Evolutionary conservation across 2,113 vertebrate species (phyloP).

Genomic region (Triplophysa rosa): DNA sequence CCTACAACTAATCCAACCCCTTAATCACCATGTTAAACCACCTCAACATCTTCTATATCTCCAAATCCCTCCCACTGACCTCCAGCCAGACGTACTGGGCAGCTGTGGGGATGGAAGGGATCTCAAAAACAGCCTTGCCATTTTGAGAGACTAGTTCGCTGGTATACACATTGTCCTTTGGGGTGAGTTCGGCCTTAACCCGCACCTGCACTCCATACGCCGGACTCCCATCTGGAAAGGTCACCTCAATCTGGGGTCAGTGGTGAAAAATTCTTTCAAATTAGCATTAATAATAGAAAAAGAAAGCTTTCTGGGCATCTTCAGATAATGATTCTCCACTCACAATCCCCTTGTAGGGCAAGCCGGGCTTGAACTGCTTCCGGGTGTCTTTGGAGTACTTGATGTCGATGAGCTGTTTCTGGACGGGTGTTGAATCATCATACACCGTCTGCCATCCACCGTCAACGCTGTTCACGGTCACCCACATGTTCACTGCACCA

Average conservation of each 20-base stretch:
- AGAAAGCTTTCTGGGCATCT: background rate
- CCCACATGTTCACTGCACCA: slow-evolving; percentile 88
- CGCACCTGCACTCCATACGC: slow-evolving; percentile 83
- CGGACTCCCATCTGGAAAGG: slow-evolving; percentile 87
- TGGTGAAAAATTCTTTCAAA: slow-evolving; percentile 11
- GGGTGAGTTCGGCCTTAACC: slow-evolving; percentile 88
- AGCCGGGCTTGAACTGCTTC: slow-evolving; percentile 91
- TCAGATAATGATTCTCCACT: slow-evolving; percentile 42
- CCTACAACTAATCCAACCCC: background rate
- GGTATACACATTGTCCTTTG: slow-evolving; percentile 87
- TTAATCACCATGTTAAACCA: background rate
- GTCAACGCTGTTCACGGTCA: slow-evolving; percentile 79
- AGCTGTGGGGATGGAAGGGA: slow-evolving; percentile 87
- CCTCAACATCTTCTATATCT: background rate
- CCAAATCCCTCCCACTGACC: slow-evolving; percentile 73
- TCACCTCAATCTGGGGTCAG: slow-evolving; percentile 83
- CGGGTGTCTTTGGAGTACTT: slow-evolving; percentile 88
- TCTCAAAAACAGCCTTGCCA: slow-evolving; percentile 86
- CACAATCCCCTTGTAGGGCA: slow-evolving; percentile 91
- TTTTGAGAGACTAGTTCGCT: slow-evolving; percentile 80
- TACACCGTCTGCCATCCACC: slow-evolving; percentile 85
- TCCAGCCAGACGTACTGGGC: slow-evolving; percentile 95
- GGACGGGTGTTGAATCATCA: slow-evolving; percentile 87
- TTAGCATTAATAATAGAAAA: background rate
- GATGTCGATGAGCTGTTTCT: slow-evolving; percentile 92